Evolutionary conservation across 2,113 vertebrate species (phyloP).

Genomic region (Laticauda colubrina): DNA sequence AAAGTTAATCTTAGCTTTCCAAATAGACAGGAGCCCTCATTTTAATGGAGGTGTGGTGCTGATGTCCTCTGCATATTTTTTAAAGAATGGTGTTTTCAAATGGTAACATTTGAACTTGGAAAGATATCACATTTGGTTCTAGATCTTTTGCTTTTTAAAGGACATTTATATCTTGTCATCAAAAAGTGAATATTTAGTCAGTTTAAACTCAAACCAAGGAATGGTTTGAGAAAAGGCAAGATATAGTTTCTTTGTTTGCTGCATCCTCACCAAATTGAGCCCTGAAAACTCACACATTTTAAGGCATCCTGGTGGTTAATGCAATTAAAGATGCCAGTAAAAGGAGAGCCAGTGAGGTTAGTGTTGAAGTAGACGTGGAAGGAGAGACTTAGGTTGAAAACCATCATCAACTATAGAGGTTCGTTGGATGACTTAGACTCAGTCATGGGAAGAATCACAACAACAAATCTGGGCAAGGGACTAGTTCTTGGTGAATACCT

Average conservation of each 20-base stretch:
- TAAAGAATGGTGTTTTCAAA: background rate
- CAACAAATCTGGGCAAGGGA: background rate
- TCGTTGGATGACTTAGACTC: background rate
- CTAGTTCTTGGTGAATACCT: background rate
- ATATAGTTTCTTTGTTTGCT: background rate
- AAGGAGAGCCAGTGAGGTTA: background rate
- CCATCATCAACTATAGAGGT: background rate
- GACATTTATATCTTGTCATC: background rate
- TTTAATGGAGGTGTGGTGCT: background rate
- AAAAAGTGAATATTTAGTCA: background rate
- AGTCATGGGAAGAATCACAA: background rate
- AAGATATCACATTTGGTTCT: background rate
- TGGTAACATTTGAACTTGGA: fast-evolving
- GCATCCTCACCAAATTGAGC: background rate
- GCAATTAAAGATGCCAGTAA: background rate
- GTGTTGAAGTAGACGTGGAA: background rate
- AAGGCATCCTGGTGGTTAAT: background rate
- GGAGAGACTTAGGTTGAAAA: background rate
- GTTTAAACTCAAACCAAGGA: background rate
- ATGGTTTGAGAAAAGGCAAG: background rate
- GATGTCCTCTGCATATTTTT: background rate
- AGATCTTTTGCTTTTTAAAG: background rate
- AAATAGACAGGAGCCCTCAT: background rate
- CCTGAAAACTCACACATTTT: background rate
- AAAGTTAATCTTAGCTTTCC: background rate